These are phyloP conservation scores for Mugil cephalus DNA, from an alignment of 2,113 vertebrate species.

Conservation along the genomic window DNA sequence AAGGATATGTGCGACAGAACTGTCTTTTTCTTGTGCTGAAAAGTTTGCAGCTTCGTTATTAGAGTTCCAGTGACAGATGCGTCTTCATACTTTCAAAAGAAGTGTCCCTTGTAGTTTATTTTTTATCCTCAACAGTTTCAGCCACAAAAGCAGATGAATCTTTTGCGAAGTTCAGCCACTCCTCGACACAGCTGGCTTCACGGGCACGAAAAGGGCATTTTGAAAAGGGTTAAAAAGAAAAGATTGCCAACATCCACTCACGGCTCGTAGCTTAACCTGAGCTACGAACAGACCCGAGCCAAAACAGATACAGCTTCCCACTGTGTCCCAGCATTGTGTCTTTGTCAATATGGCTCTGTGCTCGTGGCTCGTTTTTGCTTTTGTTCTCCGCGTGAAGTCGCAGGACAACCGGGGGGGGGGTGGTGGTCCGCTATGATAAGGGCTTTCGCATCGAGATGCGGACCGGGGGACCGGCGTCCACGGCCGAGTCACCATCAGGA, in stretches of 20 bases:
- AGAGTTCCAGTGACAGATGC: conserved; percentile 21
- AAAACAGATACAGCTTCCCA: conserved; percentile 20
- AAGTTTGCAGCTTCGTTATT: conserved; percentile 61
- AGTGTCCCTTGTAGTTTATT: conserved; percentile 11
- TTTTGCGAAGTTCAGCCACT: not conserved
- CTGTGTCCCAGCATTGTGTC: conserved; percentile 18
- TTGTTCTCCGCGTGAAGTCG: conserved; percentile 81
- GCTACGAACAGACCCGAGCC: conserved; percentile 23
- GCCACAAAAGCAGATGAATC: not conserved
- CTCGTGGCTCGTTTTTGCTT: conserved; percentile 73
- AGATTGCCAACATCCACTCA: not conserved
- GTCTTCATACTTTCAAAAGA: conserved; percentile 27
- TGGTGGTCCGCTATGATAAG: conserved; percentile 79
- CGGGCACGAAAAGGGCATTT: no score
- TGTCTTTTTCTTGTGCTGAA: conserved; percentile 34
- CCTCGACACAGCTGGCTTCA: not conserved
- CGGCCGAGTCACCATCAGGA: conserved; percentile 65
- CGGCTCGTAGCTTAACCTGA: not conserved
- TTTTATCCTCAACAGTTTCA: conserved; percentile 29
- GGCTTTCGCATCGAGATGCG: conserved; percentile 78
- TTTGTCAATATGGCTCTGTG: conserved; percentile 10
- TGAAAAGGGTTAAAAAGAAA: not conserved
- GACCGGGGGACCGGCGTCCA: conserved; percentile 69
- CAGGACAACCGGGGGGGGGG: conserved; percentile 72
- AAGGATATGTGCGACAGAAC: conserved; percentile 30